Percentiles rank a stretch among this genome's conserved stretches.
phyloP scores from a whole-genome alignment of 2,113 vertebrate genomes.

The Alligator mississippiensis region DNA sequence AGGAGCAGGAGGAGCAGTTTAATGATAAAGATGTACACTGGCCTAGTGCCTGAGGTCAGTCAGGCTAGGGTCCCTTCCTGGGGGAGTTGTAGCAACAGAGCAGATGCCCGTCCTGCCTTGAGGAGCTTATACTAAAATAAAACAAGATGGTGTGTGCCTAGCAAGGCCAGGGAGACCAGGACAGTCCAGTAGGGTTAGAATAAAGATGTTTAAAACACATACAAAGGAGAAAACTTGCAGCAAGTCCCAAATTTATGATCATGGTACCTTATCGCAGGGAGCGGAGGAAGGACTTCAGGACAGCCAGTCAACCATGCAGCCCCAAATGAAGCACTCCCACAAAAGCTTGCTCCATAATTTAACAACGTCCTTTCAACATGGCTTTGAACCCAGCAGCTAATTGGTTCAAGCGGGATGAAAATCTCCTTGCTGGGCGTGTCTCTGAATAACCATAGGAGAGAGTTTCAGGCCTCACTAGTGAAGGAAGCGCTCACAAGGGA shows the following conservation, averaged over 20 bases:
- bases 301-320: not conserved
- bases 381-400: rapidly evolving
- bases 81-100: not conserved
- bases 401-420: not conserved
- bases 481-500: not conserved
- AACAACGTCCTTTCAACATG: not conserved
- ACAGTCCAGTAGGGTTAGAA: rapidly evolving
- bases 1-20: not conserved
- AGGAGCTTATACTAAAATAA: not conserved
- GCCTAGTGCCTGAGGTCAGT: not conserved
- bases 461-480: rapidly evolving
- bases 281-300: rapidly evolving
- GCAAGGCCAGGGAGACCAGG: not conserved
- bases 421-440: rapidly evolving
- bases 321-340: not conserved
- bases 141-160: rapidly evolving
- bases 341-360: not conserved
- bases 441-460: not conserved
- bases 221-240: not conserved
- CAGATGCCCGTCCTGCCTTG: not conserved
- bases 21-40: not conserved
- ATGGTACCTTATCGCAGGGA: rapidly evolving
- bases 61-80: not conserved
- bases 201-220: not conserved
- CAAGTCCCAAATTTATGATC: not conserved